Conservation (phyloP, 2,888 invertebrate species). For the Caenorhabditis doughertyi region DNA sequence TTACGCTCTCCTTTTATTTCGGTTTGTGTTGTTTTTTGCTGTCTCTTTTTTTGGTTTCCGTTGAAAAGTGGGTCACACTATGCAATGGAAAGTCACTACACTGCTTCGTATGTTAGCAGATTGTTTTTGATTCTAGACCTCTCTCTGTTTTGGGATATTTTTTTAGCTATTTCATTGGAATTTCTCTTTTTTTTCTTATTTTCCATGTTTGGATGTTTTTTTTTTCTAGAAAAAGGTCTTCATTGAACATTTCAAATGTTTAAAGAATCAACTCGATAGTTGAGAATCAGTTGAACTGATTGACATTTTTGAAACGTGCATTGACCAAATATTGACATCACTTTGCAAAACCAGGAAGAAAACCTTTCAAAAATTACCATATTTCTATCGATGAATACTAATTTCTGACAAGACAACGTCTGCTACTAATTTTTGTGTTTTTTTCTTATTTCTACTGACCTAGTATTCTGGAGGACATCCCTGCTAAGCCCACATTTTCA, state of each 20-base stretch:
- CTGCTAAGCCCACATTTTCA: neutral
- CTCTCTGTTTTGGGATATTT: neutral
- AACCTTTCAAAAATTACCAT: conserved; percentile 2
- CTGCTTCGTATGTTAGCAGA: conserved; percentile 23
- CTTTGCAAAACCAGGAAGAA: conserved; percentile 15
- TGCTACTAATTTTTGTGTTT: conserved; percentile 13
- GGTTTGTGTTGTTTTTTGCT: conserved; percentile 10
- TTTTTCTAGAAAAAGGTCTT: neutral
- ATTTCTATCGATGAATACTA: conserved; percentile 4
- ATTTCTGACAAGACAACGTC: conserved; percentile 2
- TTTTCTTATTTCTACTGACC: neutral
- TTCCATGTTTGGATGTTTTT: neutral
- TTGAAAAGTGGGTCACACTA: conserved; percentile 25
- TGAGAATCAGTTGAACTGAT: too few species aligned
- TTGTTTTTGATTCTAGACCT: conserved; percentile 25
- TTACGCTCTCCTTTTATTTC: neutral
- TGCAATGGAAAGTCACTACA: conserved; percentile 21
- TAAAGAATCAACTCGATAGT: too few species aligned
- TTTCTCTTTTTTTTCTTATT: neutral
- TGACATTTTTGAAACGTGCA: too few species aligned
- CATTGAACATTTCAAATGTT: too few species aligned
- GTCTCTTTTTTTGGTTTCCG: neutral
- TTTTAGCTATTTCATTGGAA: too few species aligned
- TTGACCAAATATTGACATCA: neutral
- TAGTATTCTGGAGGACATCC: too few species aligned